These are phyloP conservation scores for Syrrhaptes paradoxus DNA, from an alignment of 2,113 vertebrate species.

Conservation along the genomic window DNA sequence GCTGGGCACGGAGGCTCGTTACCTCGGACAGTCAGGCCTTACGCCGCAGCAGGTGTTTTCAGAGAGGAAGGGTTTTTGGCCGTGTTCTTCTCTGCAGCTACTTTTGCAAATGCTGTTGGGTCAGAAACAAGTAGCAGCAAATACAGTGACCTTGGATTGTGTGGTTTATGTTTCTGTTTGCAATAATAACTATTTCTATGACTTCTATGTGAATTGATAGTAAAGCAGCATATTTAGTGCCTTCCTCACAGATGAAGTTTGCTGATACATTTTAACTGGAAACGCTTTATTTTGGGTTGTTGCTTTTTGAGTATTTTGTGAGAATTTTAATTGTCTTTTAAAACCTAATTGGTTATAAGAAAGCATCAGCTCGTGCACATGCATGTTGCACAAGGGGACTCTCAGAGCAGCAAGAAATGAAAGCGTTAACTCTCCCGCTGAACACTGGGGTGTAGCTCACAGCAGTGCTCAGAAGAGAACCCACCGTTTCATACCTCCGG, in stretches of 20 bases:
- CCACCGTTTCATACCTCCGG: not conserved
- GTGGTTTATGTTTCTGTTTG: slow-evolving; percentile 6
- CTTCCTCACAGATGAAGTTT: slow-evolving; percentile 46
- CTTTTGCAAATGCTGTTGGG: not conserved
- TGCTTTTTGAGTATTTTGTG: not conserved
- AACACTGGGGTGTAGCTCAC: not conserved
- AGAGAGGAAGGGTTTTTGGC: not conserved
- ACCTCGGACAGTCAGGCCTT: accelerated
- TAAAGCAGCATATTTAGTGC: slow-evolving; percentile 44
- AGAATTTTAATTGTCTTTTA: not conserved
- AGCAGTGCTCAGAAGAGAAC: not conserved
- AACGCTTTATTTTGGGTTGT: not conserved
- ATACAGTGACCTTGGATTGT: not conserved
- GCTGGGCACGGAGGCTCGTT: not conserved
- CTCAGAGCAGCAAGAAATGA: not conserved
- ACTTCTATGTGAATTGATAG: slow-evolving; percentile 37
- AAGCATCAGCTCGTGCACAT: not conserved
- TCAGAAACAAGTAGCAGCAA: slow-evolving; percentile 24
- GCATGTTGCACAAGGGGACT: not conserved
- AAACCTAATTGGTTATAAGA: not conserved
- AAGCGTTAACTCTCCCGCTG: not conserved
- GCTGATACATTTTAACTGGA: slow-evolving; percentile 15
- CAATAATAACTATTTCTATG: slow-evolving; percentile 32
- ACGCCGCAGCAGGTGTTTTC: accelerated
- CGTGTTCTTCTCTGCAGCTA: not conserved